Evolutionary conservation across 2,888 invertebrate species (phyloP), one percentile per base, ranked within the genome.

Genomic region (Metacarcinus magister): DNA sequence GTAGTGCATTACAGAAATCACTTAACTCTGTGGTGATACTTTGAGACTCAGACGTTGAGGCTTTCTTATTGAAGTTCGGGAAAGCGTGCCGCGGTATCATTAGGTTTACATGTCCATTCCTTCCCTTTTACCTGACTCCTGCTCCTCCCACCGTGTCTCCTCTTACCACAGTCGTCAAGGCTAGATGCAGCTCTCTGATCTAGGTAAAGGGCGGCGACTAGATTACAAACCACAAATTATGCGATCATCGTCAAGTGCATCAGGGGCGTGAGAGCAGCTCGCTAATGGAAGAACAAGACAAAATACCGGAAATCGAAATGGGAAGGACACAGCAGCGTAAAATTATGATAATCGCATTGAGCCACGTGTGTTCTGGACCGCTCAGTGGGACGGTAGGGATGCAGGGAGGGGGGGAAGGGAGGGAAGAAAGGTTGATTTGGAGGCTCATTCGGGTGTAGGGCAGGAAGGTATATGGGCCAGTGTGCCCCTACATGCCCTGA

Each of bases 401-500:
- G 75, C n/a, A 82, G 75, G 32, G 75, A 82, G 75, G 32, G 75
- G n/a, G 10, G 28, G 13, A 10, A 82, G 28, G 13, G 16, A 13
- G 87, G 87, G 87, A 39, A 19, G 39, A 39, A 39, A 87, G 87
- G 87, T 16, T 87, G 87, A 87, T 87, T 87, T 39, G 32, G 87
- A 39, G 87, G 16, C 28, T 87, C 87, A 16, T 39, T 39, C 87
- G 39, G 39, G 87, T 87, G 87, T 87, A 87, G 87, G 87, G 87
- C 87, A 87, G 87, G 87, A 87, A 87, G 87, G 87, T 87, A 87
- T 87, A 87, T 87, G 87, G 87, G 87, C 87, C 87, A 87, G 87
- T 87, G 87, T 87, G 87, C 32, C 87, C 87, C 87, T 87, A 87
- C 87, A 5, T 87, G 87, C 39, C 87, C 87, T 39, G 10, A 19